Base-by-base conservation (phyloP, 2,888 invertebrate species). In the Corbicula japonica region DNA sequence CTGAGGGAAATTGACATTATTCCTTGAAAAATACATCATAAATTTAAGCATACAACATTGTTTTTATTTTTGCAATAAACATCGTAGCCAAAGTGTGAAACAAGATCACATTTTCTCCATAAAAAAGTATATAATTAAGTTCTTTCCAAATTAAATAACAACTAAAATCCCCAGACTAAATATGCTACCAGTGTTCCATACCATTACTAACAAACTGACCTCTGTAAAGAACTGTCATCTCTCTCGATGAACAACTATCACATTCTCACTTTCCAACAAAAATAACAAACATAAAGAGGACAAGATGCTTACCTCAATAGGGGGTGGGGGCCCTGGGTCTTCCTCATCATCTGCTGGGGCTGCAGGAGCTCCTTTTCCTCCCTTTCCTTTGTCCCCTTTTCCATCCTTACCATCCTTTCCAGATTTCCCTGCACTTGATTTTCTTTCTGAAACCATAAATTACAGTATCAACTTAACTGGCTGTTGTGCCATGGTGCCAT, bases 301-400 rank as follows among this genome's bases (percentile, higher is more conserved):
- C 10, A 15, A 50, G 8, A 50, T 50, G 23, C 28, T 34, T 63
- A 91, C 91, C 63, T 92, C 86, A 4, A 89, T 83, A 10, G 89
- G 89, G 35, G 91, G 90, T 1, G 83, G 90, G 26, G 88, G 84
- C 6, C 81, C 77, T 4, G 70, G 76, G 15, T 87, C 88, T 41
- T 87, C 87, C 34, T 84, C 84, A n/a, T 86, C 87, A 41, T 86
- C 87, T 8, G 78, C 83, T 8, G 56, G 77, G 0, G 73, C 35
- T 10, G 77, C 52, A n/a, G 81, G 71, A 1, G 72, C 75, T 2
- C 68, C 79, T 70, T 84, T 86, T n/a, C 80, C 87, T 60, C 84
- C 84, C 58, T 86, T 86, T 3, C 76, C 84, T 61, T 86, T 87
- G 52, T 81, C 85, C 23, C 79, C 80, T 69, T 89, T 86, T 30